Base-by-base conservation (phyloP, 2,888 invertebrate genomes). In the Hydraecia micacea region DNA sequence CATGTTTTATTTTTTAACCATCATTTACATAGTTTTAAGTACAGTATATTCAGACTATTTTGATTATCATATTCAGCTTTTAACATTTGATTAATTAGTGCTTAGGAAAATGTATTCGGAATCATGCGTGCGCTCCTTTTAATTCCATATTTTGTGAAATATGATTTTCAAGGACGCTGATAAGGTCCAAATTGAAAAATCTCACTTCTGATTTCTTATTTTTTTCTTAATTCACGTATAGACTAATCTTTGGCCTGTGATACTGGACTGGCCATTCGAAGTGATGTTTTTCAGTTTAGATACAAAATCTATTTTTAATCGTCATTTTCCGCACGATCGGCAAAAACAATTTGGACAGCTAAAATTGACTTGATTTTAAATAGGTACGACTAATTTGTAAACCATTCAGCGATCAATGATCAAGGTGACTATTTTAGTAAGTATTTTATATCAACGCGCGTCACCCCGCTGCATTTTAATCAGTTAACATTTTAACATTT, bases 1-100 rank as follows among this genome's bases (percentile, higher is more conserved):
- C 96, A 96, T 96, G 96, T 96, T 96, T 96, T 96, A 96, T 95
- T 94, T 94, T 95, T 93, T 94, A 94, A 91, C 91, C 84, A 86
- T 88, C 89, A 88, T 92, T 91, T 90, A 91, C 92, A 90, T 92
- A 91, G 91, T 89, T 91, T 88, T 89, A 91, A 91, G 87, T 89
- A 91, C 89, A 75, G 84, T 90, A 90, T 91, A 91, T 91, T 88
- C 87, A 90, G 91, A 91, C 93, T 91, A 90, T 91, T 90, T 88
- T 91, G 89, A 91, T 91, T 91, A 92, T 91, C 90, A 89, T 87
- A 84, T 88, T 89, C 89, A 87, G 89, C 92, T 95, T 95, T 96
- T 96, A 96, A 94, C 91, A 89, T 91, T 95, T 95, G 95, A 96
- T 96, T 95, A 92, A 94, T 84, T 84, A 86, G 81, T 88, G 81